Evolutionary conservation across 2,888 invertebrate species (phyloP).

Genomic region (Lepeophtheirus nordmannii): DNA sequence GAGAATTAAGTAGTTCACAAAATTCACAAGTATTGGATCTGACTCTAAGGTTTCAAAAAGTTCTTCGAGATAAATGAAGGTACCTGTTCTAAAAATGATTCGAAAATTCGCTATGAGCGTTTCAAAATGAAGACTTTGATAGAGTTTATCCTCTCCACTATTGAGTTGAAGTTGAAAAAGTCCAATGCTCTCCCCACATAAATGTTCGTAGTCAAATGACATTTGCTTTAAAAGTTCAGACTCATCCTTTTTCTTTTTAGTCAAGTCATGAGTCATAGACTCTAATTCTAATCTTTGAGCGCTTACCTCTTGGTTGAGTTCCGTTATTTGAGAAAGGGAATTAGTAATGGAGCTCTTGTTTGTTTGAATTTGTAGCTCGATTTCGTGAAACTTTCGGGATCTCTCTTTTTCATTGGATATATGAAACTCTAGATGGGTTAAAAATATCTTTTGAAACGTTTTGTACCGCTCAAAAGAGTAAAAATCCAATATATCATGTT

Average conservation of each 20-base stretch:
- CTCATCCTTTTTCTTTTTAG: constrained; percentile 2
- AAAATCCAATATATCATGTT: neutral
- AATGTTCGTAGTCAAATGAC: neutral
- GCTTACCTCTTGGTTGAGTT: neutral
- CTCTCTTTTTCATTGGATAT: neutral
- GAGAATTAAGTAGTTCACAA: neutral
- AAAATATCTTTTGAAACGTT: neutral
- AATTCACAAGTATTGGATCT: neutral
- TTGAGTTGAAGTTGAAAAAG: neutral
- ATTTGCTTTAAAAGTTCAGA: neutral
- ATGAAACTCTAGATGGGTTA: neutral
- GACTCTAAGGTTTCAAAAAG: neutral
- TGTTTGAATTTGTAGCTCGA: neutral
- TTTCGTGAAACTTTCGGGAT: neutral
- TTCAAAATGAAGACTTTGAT: neutral
- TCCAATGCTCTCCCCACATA: neutral
- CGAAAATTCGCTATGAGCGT: neutral
- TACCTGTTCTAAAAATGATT: neutral
- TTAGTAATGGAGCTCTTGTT: neutral
- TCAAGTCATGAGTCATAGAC: neutral
- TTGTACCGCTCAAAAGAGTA: neutral
- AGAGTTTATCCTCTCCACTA: neutral
- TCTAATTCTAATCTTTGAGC: neutral
- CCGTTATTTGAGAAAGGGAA: neutral
- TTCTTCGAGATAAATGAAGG: neutral